Evolutionary conservation across 2,113 vertebrate species (phyloP).

Genomic region (Eclectus roratus): DNA sequence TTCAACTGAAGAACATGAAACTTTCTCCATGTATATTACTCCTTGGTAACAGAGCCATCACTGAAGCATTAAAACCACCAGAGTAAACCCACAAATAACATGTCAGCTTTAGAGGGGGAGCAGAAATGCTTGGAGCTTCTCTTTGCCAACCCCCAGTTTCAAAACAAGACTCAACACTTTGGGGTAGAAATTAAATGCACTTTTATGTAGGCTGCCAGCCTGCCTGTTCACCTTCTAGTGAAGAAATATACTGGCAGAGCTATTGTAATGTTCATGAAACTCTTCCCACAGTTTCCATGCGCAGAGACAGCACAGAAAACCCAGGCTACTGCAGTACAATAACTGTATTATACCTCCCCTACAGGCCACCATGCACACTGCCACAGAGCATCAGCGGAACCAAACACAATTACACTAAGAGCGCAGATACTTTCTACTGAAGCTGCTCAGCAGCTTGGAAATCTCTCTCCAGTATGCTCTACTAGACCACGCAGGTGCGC

Average conservation of each 20-base stretch:
- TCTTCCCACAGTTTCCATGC: neutral
- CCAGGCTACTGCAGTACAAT: neutral
- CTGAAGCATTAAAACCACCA: neutral
- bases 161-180: neutral
- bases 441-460: neutral
- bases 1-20: neutral
- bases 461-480: neutral
- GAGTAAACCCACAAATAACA: neutral
- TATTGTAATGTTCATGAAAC: neutral
- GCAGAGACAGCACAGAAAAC: neutral
- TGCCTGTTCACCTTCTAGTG: neutral
- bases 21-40: neutral
- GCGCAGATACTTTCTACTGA: neutral
- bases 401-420: neutral
- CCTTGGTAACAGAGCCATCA: neutral
- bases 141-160: neutral
- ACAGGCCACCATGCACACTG: neutral
- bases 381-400: neutral
- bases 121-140: neutral
- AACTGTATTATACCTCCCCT: neutral
- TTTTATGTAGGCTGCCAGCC: neutral
- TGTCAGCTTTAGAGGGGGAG: neutral
- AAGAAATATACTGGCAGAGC: neutral
- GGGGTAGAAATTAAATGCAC: neutral
- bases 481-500: fast-evolving